A percentile compares a stretch with the other conserved stretches of the same genome.
These are phyloP conservation scores for Bungarus multicinctus DNA, from an alignment of 2,113 vertebrate genomes.

Conservation along the genomic window DNA sequence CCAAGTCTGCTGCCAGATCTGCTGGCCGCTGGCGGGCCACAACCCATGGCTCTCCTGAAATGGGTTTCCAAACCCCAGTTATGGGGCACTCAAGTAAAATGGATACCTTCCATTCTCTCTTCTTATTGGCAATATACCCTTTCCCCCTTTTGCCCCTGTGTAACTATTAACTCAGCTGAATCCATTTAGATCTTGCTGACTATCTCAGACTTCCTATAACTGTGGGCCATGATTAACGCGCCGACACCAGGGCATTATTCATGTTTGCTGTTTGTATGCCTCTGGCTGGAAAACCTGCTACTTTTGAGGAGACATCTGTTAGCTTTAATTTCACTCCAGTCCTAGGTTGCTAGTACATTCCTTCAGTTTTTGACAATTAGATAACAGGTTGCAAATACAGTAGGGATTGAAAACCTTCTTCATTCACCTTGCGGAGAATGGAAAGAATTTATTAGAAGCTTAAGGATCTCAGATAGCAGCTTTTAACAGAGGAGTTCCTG, in stretches of 20 bases:
- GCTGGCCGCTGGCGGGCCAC: too few relatives aligned
- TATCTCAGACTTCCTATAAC: not conserved
- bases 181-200: constrained; percentile 3
- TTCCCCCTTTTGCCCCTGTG: not conserved
- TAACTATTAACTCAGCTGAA: not conserved
- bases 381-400: not conserved
- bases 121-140: not conserved
- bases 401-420: not conserved
- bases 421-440: not conserved
- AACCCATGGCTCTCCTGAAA: not conserved
- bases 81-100: not conserved
- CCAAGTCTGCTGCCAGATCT: too few relatives aligned
- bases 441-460: not conserved
- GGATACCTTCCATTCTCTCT: not conserved
- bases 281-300: not conserved
- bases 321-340: constrained; percentile 1
- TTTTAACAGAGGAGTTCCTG: not conserved
- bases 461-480: not conserved
- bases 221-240: not conserved
- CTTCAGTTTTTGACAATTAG: not conserved
- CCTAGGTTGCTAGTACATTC: not conserved
- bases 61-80: not conserved
- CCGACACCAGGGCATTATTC: not conserved
- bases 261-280: not conserved
- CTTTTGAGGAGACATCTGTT: constrained; percentile 13